Evolutionary conservation across 2,113 vertebrate species (phyloP).

Genomic region (Hassar affinis): DNA sequence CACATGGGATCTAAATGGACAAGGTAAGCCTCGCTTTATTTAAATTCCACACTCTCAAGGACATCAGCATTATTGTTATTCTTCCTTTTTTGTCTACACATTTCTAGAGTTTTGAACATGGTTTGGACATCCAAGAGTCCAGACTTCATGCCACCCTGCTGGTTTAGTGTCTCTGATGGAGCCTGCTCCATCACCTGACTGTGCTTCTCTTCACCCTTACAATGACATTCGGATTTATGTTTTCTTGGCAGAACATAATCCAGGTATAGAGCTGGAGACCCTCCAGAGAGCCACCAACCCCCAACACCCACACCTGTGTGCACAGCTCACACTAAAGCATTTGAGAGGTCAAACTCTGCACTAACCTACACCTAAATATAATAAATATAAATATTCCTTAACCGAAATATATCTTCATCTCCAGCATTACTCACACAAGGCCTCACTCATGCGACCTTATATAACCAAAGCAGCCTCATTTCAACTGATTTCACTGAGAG

Average conservation of each 20-base stretch:
- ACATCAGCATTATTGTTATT: background rate
- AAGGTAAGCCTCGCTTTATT: background rate
- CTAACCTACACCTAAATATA: too few species aligned
- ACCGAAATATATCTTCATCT: too few species aligned
- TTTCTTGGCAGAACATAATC: background rate
- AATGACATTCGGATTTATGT: background rate
- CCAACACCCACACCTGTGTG: too few species aligned
- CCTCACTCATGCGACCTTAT: background rate
- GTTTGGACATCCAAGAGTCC: background rate
- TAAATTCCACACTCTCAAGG: background rate
- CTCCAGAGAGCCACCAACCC: background rate
- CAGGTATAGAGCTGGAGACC: background rate
- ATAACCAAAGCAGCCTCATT: background rate
- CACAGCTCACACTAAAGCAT: too few species aligned
- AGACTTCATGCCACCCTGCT: background rate
- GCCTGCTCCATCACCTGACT: background rate
- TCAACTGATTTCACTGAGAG: background rate
- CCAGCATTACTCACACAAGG: too few species aligned
- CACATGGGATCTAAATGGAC: background rate
- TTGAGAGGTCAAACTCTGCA: too few species aligned
- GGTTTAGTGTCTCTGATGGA: background rate
- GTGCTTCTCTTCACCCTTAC: background rate
- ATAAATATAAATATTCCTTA: too few species aligned
- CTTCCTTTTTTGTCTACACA: background rate
- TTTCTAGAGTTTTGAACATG: background rate